phyloP scores from a whole-genome alignment of 2,888 invertebrate genomes.

The Agrochola litura region DNA sequence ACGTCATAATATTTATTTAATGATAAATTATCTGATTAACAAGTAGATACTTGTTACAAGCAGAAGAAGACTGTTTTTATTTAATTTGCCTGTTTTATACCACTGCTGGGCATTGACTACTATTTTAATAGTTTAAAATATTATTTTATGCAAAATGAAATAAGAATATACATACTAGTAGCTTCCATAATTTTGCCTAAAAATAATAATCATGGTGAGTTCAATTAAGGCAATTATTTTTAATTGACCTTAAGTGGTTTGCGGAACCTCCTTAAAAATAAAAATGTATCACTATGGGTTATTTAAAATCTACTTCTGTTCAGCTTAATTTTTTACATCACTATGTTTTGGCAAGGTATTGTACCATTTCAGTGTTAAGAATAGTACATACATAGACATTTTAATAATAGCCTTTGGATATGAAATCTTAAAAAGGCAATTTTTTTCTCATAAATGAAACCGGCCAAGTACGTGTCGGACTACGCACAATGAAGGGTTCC shows the following conservation, averaged over 20 bases:
- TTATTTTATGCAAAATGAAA: not conserved
- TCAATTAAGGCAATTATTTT: slow-evolving; percentile 36
- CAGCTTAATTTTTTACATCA: not conserved
- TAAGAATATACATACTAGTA: not conserved
- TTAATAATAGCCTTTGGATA: too few relatives aligned
- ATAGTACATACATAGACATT: too few relatives aligned
- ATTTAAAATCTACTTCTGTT: not conserved
- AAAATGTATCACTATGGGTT: slow-evolving; percentile 19
- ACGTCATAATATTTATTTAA: slow-evolving; percentile 75
- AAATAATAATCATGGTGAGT: slow-evolving; percentile 29
- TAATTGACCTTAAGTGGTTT: slow-evolving; percentile 45
- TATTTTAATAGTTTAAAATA: not conserved
- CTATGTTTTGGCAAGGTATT: not conserved
- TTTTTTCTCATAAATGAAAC: not conserved
- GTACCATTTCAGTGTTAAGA: not conserved
- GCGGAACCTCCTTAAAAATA: slow-evolving; percentile 17
- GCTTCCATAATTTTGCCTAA: slow-evolving; percentile 23
- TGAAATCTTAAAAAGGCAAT: not conserved
- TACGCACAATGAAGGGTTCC: too few relatives aligned
- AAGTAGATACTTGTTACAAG: slow-evolving; percentile 50
- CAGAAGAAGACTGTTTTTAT: not conserved
- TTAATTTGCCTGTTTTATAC: not conserved
- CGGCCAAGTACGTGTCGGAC: too few relatives aligned
- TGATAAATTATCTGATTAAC: slow-evolving; percentile 78
- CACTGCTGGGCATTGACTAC: not conserved